A percentile compares a stretch with the other conserved stretches of the same genome.
phyloP scores from a whole-genome alignment of 1,140 invertebrate genomes.

The Mamestra configurata region DNA sequence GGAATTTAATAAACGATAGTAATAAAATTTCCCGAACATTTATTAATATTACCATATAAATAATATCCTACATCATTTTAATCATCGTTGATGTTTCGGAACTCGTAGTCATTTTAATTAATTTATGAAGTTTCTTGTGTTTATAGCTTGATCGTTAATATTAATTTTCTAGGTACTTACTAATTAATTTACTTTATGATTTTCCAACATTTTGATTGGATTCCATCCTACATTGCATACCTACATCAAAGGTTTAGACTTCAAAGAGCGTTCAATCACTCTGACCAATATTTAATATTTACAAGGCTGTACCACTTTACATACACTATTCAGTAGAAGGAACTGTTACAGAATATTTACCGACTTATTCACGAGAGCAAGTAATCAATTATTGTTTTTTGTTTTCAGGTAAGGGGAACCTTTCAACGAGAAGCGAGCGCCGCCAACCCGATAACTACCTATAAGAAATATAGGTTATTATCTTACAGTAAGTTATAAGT shows the following conservation, averaged over 20 bases:
- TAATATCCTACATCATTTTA: conserved; percentile 14
- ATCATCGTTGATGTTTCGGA: neutral
- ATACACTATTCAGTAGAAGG: neutral
- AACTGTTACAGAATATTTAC: conserved; percentile 11
- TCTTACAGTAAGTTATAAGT: neutral
- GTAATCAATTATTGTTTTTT: conserved; percentile 62
- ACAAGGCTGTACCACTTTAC: neutral
- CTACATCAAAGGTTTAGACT: neutral
- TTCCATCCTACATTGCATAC: neutral
- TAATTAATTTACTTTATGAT: conserved; percentile 9
- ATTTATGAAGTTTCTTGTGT: conserved; percentile 9
- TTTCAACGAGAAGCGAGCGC: neutral
- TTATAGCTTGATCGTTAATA: neutral
- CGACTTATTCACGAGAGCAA: conserved; percentile 41
- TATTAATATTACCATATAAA: conserved; percentile 7
- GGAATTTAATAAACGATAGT: conserved; percentile 29
- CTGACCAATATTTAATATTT: neutral
- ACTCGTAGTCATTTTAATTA: neutral
- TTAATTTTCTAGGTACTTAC: neutral
- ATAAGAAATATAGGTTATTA: too few relatives aligned
- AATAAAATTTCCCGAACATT: conserved; percentile 1
- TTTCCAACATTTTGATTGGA: neutral
- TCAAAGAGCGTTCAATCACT: neutral
- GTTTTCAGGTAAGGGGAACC: conserved; percentile 63
- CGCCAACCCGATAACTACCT: neutral